Evolutionary conservation across 2,113 vertebrate species (phyloP).

Genomic region (Chaetorhynchus papuensis): DNA sequence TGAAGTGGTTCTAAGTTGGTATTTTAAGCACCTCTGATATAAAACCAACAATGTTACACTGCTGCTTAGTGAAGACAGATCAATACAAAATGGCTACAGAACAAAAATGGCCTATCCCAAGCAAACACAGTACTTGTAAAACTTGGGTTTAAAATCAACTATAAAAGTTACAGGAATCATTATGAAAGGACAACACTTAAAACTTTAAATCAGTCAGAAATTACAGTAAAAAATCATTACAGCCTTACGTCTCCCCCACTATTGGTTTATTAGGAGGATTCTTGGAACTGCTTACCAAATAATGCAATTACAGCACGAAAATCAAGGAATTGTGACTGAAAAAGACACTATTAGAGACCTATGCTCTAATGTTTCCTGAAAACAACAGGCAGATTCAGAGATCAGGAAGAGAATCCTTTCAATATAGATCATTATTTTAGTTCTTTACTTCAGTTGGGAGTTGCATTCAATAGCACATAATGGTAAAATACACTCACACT

Average conservation of each 20-base stretch:
- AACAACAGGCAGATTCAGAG: not conserved
- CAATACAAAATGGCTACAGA: not conserved
- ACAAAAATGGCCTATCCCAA: not conserved
- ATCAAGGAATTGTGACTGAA: not conserved
- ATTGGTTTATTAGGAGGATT: not conserved
- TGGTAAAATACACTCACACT: not conserved
- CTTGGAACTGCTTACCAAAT: not conserved
- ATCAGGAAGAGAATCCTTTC: not conserved
- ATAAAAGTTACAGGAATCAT: not conserved
- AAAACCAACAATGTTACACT: not conserved
- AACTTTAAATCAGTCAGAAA: not conserved
- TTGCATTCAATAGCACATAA: not conserved
- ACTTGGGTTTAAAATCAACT: not conserved
- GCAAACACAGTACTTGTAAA: not conserved
- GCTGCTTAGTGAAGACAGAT: not conserved
- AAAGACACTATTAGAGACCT: not conserved
- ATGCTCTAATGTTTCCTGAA: not conserved
- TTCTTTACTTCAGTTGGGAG: not conserved
- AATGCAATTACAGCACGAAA: not conserved
- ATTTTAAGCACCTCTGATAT: not conserved
- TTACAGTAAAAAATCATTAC: not conserved
- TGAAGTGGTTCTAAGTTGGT: not conserved
- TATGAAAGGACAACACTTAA: not conserved
- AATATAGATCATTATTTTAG: not conserved
- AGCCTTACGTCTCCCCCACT: not conserved